Evolutionary conservation across 1,140 invertebrate genomes (phyloP).

Genomic region (Portunus trituberculatus): DNA sequence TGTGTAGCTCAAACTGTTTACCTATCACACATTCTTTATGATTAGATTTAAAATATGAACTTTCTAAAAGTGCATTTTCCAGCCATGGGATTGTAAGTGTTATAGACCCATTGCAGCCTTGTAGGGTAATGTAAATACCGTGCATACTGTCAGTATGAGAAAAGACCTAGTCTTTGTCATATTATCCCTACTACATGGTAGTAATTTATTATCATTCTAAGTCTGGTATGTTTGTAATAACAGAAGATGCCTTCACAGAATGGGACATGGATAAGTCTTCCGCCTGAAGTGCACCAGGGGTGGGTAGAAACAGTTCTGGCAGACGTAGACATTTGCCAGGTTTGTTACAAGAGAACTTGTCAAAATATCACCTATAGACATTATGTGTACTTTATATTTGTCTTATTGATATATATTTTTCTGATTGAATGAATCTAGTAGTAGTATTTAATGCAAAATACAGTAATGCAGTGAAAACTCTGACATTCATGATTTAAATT

Average conservation of each 20-base stretch:
- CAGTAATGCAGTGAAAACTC: background rate
- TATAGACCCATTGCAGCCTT: background rate
- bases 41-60: background rate
- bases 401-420: background rate
- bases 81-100: background rate
- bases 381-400: background rate
- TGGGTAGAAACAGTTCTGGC: background rate
- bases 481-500: background rate
- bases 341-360: background rate
- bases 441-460: background rate
- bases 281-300: background rate
- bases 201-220: conserved; percentile 15
- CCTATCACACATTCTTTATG: background rate
- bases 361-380: background rate
- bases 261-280: background rate
- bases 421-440: background rate
- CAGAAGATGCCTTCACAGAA: background rate
- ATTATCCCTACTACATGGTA: background rate
- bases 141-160: background rate
- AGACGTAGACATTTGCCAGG: background rate
- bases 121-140: conserved; percentile 17
- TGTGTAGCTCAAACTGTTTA: background rate
- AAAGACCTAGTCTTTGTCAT: background rate
- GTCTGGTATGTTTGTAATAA: background rate
- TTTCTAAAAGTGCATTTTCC: background rate